Conservation (phyloP, 2,113 vertebrate species). For the Bos taurus region ARS-UCD2.0 NC_037349.1:41301001-41301500, state of each 20-base stretch:
- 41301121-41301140: background rate
- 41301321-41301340: background rate
- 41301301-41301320: background rate
- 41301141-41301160: background rate
- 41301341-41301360: background rate
- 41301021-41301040: background rate
- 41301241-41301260: background rate
- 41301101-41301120: background rate
- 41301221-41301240: background rate
- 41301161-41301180: background rate
- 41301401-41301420: background rate
- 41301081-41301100: background rate
- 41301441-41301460: background rate
- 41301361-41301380: background rate
- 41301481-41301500: background rate
- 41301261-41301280: background rate
- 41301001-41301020: background rate
- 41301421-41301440: background rate
- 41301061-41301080: background rate
- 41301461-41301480: background rate
- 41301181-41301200: background rate
- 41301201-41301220: background rate
- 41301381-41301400: background rate
- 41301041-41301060: background rate
- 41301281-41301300: background rate